Base-by-base conservation (phyloP, 2,888 invertebrate species). In the Limnephilus lunatus region DNA sequence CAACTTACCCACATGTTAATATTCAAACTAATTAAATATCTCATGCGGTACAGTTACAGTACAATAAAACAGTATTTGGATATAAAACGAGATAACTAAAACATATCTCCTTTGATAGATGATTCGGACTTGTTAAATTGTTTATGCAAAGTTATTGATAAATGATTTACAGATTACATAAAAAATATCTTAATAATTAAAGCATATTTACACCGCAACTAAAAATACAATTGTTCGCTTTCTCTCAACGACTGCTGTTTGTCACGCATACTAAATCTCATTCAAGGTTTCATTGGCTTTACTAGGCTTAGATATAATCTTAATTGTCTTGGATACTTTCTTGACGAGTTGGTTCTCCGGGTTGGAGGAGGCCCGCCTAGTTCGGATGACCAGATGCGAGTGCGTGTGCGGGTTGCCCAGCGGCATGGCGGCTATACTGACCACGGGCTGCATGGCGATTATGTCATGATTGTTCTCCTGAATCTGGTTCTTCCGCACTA, bases 291-390 rank as follows among this genome's bases (percentile, higher is more conserved):
- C 93, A 80, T 85, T 93, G 90, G 90, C 87, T 92, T 93, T 93
- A 81, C 92, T 92, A 44, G 93, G 85, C 85, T 92, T 93, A 35
- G 85, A 89, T 19, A 93, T 89, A 68, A 82, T 91, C 83, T 94
- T 94, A 82, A 53, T 90, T 15, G 48, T 80, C 91, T 92, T 93
- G 48, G 90, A 53, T 30, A 92, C 80, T 91, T 91, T 93, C 89
- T 93, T 93, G 14, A 90, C 90, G 48, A 92, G 87, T 14, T 91
- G 87, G 15, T 93, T 94, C 81, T 94, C 93, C 0, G 85, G 90
- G 85, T 93, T 93, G 81, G 88, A 85, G 31, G 94, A 94, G 35
- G 94, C 94, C n/a, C 95, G 94, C 53, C 95, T 93, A 25, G 94
- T 94, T 89, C 94, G 92, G 68, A 94, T 94, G 11, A 94, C 94